phyloP scores from a whole-genome alignment of 2,113 vertebrate genomes.

The Galbula dea region DNA sequence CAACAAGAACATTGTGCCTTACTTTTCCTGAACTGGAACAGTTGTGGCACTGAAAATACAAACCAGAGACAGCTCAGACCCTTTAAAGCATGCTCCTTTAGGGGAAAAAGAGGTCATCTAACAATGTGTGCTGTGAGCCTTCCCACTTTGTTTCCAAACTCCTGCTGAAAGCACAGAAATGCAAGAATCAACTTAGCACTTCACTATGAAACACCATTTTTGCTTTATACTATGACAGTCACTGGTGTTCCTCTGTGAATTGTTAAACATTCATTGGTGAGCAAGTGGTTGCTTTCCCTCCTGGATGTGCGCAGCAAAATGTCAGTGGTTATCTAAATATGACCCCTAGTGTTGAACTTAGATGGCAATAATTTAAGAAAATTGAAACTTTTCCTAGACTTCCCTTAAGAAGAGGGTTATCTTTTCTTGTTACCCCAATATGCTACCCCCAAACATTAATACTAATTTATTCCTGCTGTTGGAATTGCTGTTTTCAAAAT shows the following conservation, averaged over 20 bases:
- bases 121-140: background rate
- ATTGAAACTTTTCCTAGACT: background rate
- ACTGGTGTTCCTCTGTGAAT: background rate
- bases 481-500: too few relatives aligned
- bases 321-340: conserved; percentile 67
- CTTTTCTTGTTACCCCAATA: background rate
- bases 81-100: background rate
- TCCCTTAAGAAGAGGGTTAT: background rate
- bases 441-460: background rate
- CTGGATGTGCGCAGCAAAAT: background rate
- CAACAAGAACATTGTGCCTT: background rate
- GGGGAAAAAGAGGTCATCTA: background rate
- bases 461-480: background rate
- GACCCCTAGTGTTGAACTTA: conserved; percentile 71
- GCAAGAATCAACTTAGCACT: background rate
- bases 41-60: background rate
- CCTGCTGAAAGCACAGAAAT: background rate
- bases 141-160: background rate
- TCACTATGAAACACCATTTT: background rate
- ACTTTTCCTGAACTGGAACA: background rate
- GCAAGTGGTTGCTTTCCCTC: background rate
- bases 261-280: background rate
- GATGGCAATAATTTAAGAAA: conserved; percentile 3
- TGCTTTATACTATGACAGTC: background rate
- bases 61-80: background rate